These are phyloP conservation scores for Platypus cylindrus DNA, from an alignment of 2,888 invertebrate genomes.

Conservation along the genomic window DNA sequence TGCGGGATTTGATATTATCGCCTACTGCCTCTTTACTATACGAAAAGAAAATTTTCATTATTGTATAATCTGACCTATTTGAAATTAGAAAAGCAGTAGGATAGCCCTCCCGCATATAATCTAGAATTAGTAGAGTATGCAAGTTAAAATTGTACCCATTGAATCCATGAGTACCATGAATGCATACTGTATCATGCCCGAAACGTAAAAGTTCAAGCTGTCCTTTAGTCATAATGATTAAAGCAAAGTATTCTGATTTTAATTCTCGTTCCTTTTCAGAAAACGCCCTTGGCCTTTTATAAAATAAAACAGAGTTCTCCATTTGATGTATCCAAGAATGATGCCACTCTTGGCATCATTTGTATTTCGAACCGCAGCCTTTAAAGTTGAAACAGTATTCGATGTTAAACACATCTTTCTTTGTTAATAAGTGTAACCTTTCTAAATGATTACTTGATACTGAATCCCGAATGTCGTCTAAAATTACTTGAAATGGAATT, in stretches of 20 bases:
- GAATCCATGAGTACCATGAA: neutral
- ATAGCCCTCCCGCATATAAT: neutral
- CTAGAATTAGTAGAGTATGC: neutral
- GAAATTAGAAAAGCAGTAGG: neutral
- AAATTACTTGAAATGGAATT: conserved; percentile 14
- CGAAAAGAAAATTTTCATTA: neutral
- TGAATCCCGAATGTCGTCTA: conserved; percentile 14
- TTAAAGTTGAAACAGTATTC: conserved; percentile 1
- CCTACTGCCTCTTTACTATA: neutral
- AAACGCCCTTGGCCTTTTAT: neutral
- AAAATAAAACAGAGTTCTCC: neutral
- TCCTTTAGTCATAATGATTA: neutral
- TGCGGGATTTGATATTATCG: neutral
- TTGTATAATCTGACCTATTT: neutral
- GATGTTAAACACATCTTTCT: conserved; percentile 16
- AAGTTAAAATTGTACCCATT: neutral
- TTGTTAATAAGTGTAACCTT: conserved; percentile 12
- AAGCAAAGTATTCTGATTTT: neutral
- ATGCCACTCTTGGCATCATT: neutral
- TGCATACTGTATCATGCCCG: neutral
- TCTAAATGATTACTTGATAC: conserved; percentile 8
- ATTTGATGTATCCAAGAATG: neutral
- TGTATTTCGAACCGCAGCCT: neutral
- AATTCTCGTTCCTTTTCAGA: neutral
- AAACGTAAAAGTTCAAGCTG: neutral